These are phyloP conservation scores for Platysteira castanea DNA, from an alignment of 2,113 vertebrate genomes.

Conservation along the genomic window DNA sequence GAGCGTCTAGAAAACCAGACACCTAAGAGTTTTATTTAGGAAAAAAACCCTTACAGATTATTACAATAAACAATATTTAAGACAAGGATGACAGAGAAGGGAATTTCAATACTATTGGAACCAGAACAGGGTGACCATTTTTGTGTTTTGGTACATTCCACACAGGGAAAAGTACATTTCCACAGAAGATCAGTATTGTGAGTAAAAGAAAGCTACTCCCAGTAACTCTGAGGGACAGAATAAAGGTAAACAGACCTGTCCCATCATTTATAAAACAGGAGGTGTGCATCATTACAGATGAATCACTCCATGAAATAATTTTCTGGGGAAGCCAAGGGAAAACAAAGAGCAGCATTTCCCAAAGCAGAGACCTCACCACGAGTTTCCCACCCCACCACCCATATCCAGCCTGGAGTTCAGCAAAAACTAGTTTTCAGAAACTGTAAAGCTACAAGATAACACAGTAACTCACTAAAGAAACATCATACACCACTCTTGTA, in stretches of 20 bases:
- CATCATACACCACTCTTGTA: neutral
- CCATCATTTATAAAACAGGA: neutral
- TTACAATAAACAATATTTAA: neutral
- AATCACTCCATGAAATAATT: neutral
- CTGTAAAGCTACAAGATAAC: neutral
- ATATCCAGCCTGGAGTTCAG: accelerated
- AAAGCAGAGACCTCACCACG: neutral
- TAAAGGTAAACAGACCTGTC: neutral
- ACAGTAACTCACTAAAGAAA: neutral
- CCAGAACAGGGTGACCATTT: neutral
- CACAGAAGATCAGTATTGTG: neutral
- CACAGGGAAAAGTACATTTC: neutral
- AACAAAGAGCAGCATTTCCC: neutral
- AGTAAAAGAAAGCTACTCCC: neutral
- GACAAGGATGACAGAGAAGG: neutral
- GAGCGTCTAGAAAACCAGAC: neutral
- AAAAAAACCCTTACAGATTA: neutral
- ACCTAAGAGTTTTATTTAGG: neutral
- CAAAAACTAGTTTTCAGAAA: neutral
- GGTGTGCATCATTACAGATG: neutral
- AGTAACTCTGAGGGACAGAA: neutral
- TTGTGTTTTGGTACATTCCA: neutral
- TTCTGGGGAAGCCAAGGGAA: neutral
- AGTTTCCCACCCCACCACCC: neutral
- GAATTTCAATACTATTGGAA: neutral